Evolutionary conservation across 2,888 invertebrate species (phyloP), one percentile per base, ranked within the genome.

Genomic region (Chymomyza procnemis): DNA sequence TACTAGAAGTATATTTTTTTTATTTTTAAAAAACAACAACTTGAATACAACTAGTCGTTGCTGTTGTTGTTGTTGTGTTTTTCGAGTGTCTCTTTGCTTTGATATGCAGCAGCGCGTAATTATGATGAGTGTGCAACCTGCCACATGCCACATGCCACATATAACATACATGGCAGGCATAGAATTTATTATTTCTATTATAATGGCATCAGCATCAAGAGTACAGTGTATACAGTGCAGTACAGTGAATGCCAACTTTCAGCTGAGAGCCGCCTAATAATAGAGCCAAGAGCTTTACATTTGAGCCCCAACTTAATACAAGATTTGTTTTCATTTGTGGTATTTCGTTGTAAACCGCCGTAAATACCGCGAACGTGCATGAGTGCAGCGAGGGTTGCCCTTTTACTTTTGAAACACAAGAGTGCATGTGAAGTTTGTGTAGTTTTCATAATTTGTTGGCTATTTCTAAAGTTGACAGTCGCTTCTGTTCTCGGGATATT

Each of bases 71-170:
- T 14, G 55, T 16, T 76, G 69, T 79, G 64, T 64, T 59, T 64
- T 82, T 78, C 72, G 66, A 85, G 80, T 82, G 66, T 73, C 66
- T 69, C 65, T 67, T 66, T 34, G 58, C 64, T 34, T 47, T 59
- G 67, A 60, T 73, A 73, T 78, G 78, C 78, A 75, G 64, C 76
- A 77, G 79, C 80, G 78, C 85, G 82, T 85, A 82, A 82, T 82
- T 82, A 85, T 85, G 85, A 85, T 78, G 85, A 80, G 77, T 81
- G 81, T 75, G 75, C 65, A 65, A 69, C 62, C 22, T 56, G 26
- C 34, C 50, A 50, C 16, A 50, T 50, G 16, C 50, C 14, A 50
- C 16, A 26, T 26, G 26, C 65, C 14, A 50, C 16, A 26, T 26
- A 8, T 63, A 66, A 63, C 61, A 41, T 61, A 63, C 54, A 54